These are phyloP conservation scores for Nematopogon swammerdamellus DNA, from an alignment of 2,888 invertebrate genomes.

Conservation along the genomic window DNA sequence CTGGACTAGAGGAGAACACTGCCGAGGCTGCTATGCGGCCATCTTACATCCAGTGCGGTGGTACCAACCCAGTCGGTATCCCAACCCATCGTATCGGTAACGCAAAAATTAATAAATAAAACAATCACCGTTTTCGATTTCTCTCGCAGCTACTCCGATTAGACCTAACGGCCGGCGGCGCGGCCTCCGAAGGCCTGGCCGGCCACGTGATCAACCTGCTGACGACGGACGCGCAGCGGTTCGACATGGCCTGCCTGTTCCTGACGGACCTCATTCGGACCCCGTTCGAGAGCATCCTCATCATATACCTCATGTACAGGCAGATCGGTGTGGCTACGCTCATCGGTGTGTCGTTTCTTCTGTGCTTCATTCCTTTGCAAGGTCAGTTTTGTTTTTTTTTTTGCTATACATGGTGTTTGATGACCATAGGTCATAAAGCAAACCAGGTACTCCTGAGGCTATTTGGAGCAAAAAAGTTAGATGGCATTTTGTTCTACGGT, in stretches of 20 bases:
- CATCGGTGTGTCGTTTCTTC: conserved; percentile 56
- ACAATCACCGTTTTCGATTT: no score
- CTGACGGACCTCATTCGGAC: conserved; percentile 81
- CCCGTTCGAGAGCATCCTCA: conserved; percentile 73
- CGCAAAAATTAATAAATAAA: no score
- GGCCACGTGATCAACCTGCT: conserved; percentile 71
- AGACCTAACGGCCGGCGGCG: conserved; percentile 60
- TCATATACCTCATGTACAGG: conserved; percentile 70
- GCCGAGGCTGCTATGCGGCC: no score
- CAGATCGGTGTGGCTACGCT: conserved; percentile 57
- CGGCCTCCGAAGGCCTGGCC: conserved; percentile 60
- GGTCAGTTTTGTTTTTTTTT: conserved; percentile 41
- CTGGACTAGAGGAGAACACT: no score
- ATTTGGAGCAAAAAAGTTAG: no score
- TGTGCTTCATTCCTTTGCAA: conserved; percentile 62
- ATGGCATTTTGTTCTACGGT: no score
- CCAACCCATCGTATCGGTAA: no score
- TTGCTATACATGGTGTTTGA: no score
- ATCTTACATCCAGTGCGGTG: no score
- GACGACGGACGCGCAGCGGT: conserved; percentile 84
- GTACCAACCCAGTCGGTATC: no score
- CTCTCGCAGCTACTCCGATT: conserved; percentile 71
- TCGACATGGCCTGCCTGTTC: conserved; percentile 79
- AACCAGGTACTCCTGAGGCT: no score
- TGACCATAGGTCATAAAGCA: no score